phyloP scores from a whole-genome alignment of 2,113 vertebrate genomes.

The Mystacornis crossleyi region DNA sequence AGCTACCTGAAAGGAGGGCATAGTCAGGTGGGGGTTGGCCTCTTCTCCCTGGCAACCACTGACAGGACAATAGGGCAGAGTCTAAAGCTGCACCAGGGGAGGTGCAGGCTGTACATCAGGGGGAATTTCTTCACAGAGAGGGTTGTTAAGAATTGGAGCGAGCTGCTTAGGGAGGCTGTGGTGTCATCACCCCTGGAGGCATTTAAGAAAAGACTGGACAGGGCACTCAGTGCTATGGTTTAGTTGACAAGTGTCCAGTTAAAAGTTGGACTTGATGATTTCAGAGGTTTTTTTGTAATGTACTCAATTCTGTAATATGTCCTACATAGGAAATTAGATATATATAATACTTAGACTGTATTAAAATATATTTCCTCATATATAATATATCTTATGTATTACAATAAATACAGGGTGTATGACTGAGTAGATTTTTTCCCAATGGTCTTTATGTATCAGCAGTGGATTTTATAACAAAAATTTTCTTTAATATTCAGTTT shows the following conservation, averaged over 20 bases:
- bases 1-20: not conserved
- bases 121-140: not conserved
- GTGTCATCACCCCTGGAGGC: not conserved
- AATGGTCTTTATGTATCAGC: accelerated
- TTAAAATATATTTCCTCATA: not conserved
- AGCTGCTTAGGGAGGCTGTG: not conserved
- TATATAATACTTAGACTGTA: not conserved
- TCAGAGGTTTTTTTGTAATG: not conserved
- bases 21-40: accelerated
- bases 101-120: not conserved
- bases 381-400: not conserved
- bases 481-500: not conserved
- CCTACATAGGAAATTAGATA: not conserved
- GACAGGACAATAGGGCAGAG: not conserved
- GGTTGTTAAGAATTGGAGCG: not conserved
- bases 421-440: not conserved
- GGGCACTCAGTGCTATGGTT: not conserved
- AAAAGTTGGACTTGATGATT: not conserved
- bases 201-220: not conserved
- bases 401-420: not conserved
- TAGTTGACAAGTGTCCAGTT: not conserved
- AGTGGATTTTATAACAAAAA: not conserved
- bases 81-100: no score
- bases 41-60: not conserved
- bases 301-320: not conserved